These are phyloP conservation scores for Chrysopa pallens DNA, from an alignment of 1,140 invertebrate genomes.

Conservation along the genomic window DNA sequence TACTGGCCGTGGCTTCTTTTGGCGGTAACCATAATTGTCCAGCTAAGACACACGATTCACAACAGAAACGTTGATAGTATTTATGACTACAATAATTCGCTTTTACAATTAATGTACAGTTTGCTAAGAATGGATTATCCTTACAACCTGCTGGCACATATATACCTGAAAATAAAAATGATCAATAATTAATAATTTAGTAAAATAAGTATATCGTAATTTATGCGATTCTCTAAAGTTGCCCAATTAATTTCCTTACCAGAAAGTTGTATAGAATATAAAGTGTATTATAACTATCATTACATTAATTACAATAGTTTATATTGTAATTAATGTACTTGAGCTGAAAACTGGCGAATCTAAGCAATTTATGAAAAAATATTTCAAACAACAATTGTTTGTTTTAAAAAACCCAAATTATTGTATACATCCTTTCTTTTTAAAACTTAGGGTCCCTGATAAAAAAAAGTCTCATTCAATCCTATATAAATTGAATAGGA, in stretches of 20 bases:
- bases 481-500: no score
- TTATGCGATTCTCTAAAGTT: neutral
- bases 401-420: no score
- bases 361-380: no score
- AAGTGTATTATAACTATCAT: neutral
- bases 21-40: constrained; percentile 39
- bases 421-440: no score
- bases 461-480: no score
- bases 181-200: constrained; percentile 2
- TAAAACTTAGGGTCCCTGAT: no score
- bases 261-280: neutral
- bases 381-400: no score
- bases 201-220: constrained; percentile 8
- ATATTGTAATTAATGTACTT: neutral
- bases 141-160: constrained; percentile 61
- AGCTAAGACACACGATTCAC: constrained; percentile 71
- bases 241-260: neutral
- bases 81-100: constrained; percentile 66
- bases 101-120: constrained; percentile 69
- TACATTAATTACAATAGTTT: neutral
- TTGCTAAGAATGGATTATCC: constrained; percentile 77
- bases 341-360: neutral
- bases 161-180: constrained; percentile 30
- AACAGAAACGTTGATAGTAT: constrained; percentile 87
- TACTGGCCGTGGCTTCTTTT: constrained; percentile 4